Conservation (phyloP, 2,888 invertebrate species). For the Coenonympha arcania region DNA sequence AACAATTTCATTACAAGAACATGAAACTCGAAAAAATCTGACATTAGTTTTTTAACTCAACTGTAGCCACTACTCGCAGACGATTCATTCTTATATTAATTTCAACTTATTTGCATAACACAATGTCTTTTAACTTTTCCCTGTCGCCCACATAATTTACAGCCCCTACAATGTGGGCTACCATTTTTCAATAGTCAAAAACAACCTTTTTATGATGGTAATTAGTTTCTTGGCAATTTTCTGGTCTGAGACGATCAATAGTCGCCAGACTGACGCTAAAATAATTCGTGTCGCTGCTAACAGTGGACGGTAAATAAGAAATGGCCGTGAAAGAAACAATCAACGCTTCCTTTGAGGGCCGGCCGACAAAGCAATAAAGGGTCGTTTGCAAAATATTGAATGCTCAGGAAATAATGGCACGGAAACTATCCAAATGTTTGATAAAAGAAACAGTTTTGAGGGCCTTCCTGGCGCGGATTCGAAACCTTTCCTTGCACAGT, state of each 20-base stretch:
- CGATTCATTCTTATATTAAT: no score
- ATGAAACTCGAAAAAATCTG: no score
- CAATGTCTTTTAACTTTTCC: constrained; percentile 42
- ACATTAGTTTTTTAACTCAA: no score
- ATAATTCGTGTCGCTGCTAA: constrained; percentile 28
- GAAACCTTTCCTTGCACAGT: no score
- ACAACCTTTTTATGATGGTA: constrained; percentile 39
- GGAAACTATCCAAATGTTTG: background rate
- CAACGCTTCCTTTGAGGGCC: constrained; percentile 11
- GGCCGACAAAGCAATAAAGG: constrained; percentile 13
- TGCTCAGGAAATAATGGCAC: background rate
- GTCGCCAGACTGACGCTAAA: constrained; percentile 31
- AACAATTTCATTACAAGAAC: no score
- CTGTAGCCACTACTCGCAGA: no score
- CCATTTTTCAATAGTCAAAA: constrained; percentile 35
- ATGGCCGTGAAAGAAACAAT: constrained; percentile 25
- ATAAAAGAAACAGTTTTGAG: no score
- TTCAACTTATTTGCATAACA: constrained; percentile 44
- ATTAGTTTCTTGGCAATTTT: constrained; percentile 53
- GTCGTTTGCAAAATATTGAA: constrained; percentile 10
- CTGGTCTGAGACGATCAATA: constrained; percentile 29
- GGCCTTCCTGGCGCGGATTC: no score
- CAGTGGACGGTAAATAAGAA: constrained; percentile 29
- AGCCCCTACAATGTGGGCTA: constrained; percentile 47
- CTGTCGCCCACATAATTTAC: constrained; percentile 43